A percentile compares a stretch with the other conserved stretches of the same genome.
Conservation (phyloP, 2,888 invertebrate species). For the Empis livida region DNA sequence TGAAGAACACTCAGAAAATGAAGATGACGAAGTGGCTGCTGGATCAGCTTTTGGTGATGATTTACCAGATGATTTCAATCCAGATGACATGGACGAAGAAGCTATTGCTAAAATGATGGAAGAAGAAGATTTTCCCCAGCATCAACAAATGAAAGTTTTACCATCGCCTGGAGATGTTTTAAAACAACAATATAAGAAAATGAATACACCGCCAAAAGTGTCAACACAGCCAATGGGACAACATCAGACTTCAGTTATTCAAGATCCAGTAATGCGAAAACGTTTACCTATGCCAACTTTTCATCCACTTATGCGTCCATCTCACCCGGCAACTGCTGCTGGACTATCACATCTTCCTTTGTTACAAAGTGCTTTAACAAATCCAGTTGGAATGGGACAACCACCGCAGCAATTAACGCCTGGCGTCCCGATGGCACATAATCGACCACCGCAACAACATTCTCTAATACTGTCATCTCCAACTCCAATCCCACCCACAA, state of each 20-base stretch:
- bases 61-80: slow-evolving; percentile 35
- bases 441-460: slow-evolving; percentile 9
- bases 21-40: slow-evolving; percentile 22
- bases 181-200: slow-evolving; percentile 13
- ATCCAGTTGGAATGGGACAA: slow-evolving; percentile 27
- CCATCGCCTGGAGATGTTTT: slow-evolving; percentile 35
- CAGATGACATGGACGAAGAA: slow-evolving; percentile 39
- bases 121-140: slow-evolving; percentile 46
- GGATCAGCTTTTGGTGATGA: slow-evolving; percentile 23
- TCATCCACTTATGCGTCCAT: slow-evolving; percentile 30
- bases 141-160: slow-evolving; percentile 39
- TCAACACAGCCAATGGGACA: slow-evolving; percentile 21
- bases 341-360: slow-evolving; percentile 22
- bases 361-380: slow-evolving; percentile 29
- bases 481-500: neutral
- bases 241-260: slow-evolving; percentile 30
- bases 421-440: slow-evolving; percentile 6
- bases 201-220: slow-evolving; percentile 12
- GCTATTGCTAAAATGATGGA: slow-evolving; percentile 46
- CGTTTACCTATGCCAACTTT: slow-evolving; percentile 32
- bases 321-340: slow-evolving; percentile 16
- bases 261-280: slow-evolving; percentile 31
- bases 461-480: slow-evolving; percentile 5
- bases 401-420: slow-evolving; percentile 12
- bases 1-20: slow-evolving; percentile 26